Conservation (phyloP, 2,113 vertebrate species). For the Bettongia penicillata region DNA sequence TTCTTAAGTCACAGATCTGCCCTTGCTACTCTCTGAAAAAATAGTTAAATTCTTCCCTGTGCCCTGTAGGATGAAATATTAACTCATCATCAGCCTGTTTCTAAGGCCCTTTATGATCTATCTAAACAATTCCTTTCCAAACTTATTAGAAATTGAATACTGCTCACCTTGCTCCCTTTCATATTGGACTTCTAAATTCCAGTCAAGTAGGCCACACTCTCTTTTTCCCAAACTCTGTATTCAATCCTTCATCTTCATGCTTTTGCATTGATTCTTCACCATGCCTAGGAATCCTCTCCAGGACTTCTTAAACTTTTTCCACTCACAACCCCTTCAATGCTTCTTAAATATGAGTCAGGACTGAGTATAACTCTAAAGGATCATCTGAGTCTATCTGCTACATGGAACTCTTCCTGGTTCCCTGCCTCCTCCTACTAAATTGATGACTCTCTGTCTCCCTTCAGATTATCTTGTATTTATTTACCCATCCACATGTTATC, state of each 20-base stretch:
- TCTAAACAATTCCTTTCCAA: not conserved
- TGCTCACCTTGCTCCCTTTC: not conserved
- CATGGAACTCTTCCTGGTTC: not conserved
- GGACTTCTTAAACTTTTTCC: too few relatives aligned
- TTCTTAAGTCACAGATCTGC: not conserved
- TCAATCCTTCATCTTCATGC: not conserved
- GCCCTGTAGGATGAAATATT: too few relatives aligned
- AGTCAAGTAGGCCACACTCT: not conserved
- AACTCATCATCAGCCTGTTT: too few relatives aligned
- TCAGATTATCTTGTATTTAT: not conserved
- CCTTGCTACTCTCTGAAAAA: not conserved
- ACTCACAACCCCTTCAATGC: not conserved
- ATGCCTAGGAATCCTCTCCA: not conserved
- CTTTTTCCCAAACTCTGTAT: not conserved
- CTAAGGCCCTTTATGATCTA: not conserved
- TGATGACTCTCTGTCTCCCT: not conserved
- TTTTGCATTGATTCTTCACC: not conserved
- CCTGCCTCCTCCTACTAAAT: not conserved
- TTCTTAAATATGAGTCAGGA: too few relatives aligned
- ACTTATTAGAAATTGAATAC: not conserved
- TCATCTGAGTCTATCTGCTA: not conserved
- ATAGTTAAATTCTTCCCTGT: too few relatives aligned
- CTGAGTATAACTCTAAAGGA: not conserved
- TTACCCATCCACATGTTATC: not conserved
- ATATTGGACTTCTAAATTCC: not conserved